Conservation (phyloP, 2,113 vertebrate genomes). For the Megaceryle torquata region DNA sequence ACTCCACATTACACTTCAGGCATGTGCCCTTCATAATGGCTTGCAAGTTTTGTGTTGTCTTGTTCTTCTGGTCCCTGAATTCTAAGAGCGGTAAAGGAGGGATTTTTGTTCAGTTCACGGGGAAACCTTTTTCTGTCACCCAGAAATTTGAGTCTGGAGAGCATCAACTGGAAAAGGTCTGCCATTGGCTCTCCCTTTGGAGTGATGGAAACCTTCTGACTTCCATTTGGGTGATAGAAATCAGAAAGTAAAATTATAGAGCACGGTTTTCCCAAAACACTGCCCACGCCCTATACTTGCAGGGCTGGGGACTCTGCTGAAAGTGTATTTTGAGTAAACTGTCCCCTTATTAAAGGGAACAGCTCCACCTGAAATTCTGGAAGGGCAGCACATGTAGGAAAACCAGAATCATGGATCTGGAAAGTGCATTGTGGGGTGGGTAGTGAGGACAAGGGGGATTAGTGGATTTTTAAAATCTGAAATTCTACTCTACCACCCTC, state of each 20-base stretch:
- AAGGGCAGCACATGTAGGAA: neutral
- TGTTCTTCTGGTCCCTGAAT: neutral
- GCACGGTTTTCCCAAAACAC: neutral
- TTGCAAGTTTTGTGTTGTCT: neutral
- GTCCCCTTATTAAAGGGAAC: neutral
- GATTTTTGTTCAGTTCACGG: neutral
- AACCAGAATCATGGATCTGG: neutral
- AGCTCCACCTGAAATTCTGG: neutral
- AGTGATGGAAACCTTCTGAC: neutral
- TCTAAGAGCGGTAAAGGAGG: neutral
- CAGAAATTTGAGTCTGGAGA: neutral
- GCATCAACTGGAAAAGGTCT: neutral
- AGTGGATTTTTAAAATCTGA: neutral
- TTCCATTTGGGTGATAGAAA: neutral
- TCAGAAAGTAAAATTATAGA: neutral
- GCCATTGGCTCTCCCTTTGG: neutral
- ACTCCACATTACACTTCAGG: neutral
- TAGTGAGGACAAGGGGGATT: neutral
- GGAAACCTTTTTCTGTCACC: neutral
- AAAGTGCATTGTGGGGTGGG: neutral
- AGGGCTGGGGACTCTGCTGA: neutral
- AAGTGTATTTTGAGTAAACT: neutral
- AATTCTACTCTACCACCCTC: neutral
- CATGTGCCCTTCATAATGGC: neutral
- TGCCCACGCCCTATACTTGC: rapidly evolving